A percentile compares a stretch with the other conserved stretches of the same genome.
Conservation (phyloP, 35 echinoderm and acorn worm genomes). For the Lytechinus variegatus region DNA sequence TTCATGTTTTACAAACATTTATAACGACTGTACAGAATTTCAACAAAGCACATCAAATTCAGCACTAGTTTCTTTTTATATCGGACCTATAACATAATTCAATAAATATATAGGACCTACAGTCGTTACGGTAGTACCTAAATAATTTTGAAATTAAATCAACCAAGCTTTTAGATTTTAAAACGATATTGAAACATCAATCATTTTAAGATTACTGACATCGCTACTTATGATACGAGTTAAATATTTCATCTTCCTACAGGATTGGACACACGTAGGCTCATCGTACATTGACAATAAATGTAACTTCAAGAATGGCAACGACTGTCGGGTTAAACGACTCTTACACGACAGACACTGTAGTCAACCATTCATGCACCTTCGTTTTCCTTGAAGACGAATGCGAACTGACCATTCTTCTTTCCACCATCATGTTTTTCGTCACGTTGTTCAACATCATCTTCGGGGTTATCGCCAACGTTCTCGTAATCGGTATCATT, state of each 20-base stretch:
- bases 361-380: conserved; percentile 17
- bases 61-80: too few relatives aligned
- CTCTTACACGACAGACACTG: background rate
- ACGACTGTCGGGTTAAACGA: background rate
- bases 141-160: too few relatives aligned
- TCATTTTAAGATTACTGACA: too few relatives aligned
- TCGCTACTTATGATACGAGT: too few relatives aligned
- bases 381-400: background rate
- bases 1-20: too few relatives aligned
- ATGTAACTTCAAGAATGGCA: background rate
- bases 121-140: too few relatives aligned
- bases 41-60: too few relatives aligned
- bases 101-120: too few relatives aligned
- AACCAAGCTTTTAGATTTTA: too few relatives aligned
- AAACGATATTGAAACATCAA: too few relatives aligned
- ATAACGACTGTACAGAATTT: too few relatives aligned
- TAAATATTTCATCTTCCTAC: background rate
- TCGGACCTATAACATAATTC: too few relatives aligned
- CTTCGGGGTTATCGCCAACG: conserved; percentile 25
- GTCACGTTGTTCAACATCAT: background rate
- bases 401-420: background rate
- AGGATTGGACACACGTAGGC: background rate
- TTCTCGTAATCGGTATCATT: conserved; percentile 23
- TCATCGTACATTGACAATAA: background rate
- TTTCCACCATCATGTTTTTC: background rate